Conservation (phyloP, 1,140 invertebrate species). For the Drosophila bocki region DNA sequence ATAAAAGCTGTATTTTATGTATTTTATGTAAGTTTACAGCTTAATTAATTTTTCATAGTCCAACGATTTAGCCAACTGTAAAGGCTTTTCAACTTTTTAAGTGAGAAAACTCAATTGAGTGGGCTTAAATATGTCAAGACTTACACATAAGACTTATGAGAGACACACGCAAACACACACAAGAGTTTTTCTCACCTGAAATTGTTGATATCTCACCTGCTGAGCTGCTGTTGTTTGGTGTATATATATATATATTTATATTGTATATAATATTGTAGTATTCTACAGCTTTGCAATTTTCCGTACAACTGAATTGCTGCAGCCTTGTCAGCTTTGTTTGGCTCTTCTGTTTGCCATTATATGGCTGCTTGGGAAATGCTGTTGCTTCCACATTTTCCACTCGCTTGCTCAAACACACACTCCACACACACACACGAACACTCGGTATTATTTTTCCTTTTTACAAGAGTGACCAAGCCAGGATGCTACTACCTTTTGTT, state of each 20-base stretch:
- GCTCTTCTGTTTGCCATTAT: conserved; percentile 52
- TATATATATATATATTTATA: conserved; percentile 7
- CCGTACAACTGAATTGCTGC: conserved; percentile 23
- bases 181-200: conserved; percentile 20
- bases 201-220: conserved; percentile 26
- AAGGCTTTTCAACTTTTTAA: not conserved
- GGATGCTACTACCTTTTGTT: conserved; percentile 48
- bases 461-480: conserved; percentile 62
- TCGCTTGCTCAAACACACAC: conserved; percentile 49
- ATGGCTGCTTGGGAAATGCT: conserved; percentile 47
- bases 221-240: not conserved
- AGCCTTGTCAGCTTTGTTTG: conserved; percentile 62
- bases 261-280: conserved; percentile 14
- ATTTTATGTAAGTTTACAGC: conserved; percentile 1
- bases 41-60: conserved; percentile 14
- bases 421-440: conserved; percentile 6
- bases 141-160: conserved; percentile 3
- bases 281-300: conserved; percentile 38
- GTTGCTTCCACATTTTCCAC: conserved; percentile 71
- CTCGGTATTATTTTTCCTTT: conserved; percentile 50
- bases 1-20: not conserved
- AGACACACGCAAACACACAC: not conserved
- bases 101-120: conserved; percentile 2
- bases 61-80: not conserved
- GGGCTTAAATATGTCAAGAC: not conserved